Evolutionary conservation across 2,888 invertebrate species (phyloP).

Genomic region (Eurytoma californica): DNA sequence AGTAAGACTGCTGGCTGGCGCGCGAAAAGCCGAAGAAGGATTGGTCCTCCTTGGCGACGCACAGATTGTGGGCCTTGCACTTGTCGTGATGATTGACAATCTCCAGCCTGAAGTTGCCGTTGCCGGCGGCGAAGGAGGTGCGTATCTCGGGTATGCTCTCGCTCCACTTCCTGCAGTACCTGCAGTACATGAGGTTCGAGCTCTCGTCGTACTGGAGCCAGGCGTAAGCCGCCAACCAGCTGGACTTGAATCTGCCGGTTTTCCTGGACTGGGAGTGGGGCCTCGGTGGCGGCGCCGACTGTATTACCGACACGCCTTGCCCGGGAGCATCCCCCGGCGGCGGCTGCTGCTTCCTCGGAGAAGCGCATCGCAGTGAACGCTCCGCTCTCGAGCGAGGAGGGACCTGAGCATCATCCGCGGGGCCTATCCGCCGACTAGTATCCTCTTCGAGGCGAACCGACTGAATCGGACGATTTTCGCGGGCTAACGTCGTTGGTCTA

Average conservation of each 20-base stretch:
- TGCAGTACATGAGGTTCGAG: constrained; percentile 84
- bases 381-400: constrained; percentile 7
- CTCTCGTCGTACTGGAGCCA: constrained; percentile 84
- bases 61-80: constrained; percentile 85
- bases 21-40: constrained; percentile 38
- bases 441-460: constrained; percentile 18
- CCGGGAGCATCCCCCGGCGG: constrained; percentile 56
- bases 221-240: constrained; percentile 83
- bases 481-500: constrained; percentile 58
- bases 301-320: constrained; percentile 70
- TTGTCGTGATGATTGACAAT: constrained; percentile 88
- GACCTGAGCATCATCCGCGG: neutral
- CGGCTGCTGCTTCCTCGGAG: constrained; percentile 5
- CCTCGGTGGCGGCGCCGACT: constrained; percentile 63
- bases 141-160: constrained; percentile 82
- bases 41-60: constrained; percentile 77
- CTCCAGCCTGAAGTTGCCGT: constrained; percentile 85
- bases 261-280: constrained; percentile 73
- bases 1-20: neutral
- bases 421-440: neutral
- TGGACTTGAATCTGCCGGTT: constrained; percentile 81
- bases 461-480: constrained; percentile 59
- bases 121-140: constrained; percentile 88
- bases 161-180: constrained; percentile 85
- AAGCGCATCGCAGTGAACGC: neutral